Percentiles rank a stretch among this genome's conserved stretches.
Evolutionary conservation across 2,888 invertebrate species (phyloP).

Genomic region (Amitus sp.): DNA sequence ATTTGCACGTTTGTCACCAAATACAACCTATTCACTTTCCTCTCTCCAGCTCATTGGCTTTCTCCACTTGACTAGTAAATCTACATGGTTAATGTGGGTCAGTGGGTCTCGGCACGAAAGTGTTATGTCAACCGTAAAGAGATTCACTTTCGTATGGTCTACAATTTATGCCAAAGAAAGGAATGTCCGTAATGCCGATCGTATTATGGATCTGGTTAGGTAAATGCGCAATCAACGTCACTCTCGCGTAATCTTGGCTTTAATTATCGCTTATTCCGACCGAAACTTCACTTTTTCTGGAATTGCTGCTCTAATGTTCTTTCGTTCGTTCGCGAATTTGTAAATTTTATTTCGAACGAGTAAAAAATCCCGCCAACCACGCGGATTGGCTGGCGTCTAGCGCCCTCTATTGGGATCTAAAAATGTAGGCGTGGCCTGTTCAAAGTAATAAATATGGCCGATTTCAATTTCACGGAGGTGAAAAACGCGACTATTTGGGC

Average conservation of each 20-base stretch:
- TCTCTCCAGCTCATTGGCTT: slow-evolving; percentile 30
- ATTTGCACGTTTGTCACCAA: too few relatives aligned
- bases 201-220: slow-evolving; percentile 31
- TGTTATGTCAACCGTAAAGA: slow-evolving; percentile 54
- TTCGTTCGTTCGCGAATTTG: too few relatives aligned
- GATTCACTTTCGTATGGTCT: slow-evolving; percentile 56
- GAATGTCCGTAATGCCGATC: slow-evolving; percentile 36
- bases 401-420: too few relatives aligned
- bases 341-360: too few relatives aligned
- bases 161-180: slow-evolving; percentile 38
- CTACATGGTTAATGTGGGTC: slow-evolving; percentile 49
- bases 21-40: slow-evolving; percentile 28
- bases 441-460: too few relatives aligned
- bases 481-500: too few relatives aligned
- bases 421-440: too few relatives aligned
- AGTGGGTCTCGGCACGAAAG: slow-evolving; percentile 51
- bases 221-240: slow-evolving; percentile 2
- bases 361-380: too few relatives aligned
- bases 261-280: neutral
- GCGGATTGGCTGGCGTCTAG: too few relatives aligned
- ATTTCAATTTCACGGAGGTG: too few relatives aligned
- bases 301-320: neutral
- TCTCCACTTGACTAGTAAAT: slow-evolving; percentile 36
- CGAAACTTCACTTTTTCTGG: neutral
- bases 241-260: neutral